phyloP scores from a whole-genome alignment of 2,888 invertebrate species.

The Microplitis manilae region DNA sequence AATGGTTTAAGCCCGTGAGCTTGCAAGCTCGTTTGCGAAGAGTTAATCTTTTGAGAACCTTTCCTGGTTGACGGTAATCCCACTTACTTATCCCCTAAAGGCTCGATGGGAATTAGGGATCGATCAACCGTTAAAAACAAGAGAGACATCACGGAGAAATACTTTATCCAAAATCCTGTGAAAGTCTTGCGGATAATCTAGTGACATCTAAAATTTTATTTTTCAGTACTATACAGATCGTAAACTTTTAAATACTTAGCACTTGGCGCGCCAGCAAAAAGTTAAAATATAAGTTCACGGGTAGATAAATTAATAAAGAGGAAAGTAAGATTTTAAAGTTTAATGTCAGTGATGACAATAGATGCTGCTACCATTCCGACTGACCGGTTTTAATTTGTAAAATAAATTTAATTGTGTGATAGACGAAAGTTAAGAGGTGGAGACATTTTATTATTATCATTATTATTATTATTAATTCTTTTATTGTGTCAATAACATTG shows the following conservation, averaged over 20 bases:
- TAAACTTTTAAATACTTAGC: background rate
- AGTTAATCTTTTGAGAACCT: slow-evolving; percentile 40
- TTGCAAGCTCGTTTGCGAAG: slow-evolving; percentile 39
- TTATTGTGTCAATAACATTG: slow-evolving; percentile 51
- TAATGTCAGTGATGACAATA: slow-evolving; percentile 19
- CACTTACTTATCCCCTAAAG: slow-evolving; percentile 34
- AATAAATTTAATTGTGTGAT: slow-evolving; percentile 9
- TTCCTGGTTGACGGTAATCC: slow-evolving; percentile 39
- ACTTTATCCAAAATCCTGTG: slow-evolving; percentile 15
- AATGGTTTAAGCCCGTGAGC: slow-evolving; percentile 23
- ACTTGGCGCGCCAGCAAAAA: background rate
- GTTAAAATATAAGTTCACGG: background rate
- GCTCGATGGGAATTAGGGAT: slow-evolving; percentile 29
- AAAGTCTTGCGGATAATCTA: background rate
- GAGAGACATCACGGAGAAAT: slow-evolving; percentile 16
- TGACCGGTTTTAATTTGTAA: background rate
- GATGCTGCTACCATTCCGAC: slow-evolving; percentile 4
- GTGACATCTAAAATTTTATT: background rate
- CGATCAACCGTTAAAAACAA: slow-evolving; percentile 36
- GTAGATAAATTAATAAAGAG: no score
- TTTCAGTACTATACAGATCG: no score
- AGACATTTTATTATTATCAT: slow-evolving; percentile 36
- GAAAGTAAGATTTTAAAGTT: slow-evolving; percentile 5
- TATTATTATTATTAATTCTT: slow-evolving; percentile 10
- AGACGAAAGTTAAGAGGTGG: slow-evolving; percentile 40